Evolutionary conservation across 2,797 vertebrate species (phyloP).

Genomic region (Lagodon rhomboides): DNA sequence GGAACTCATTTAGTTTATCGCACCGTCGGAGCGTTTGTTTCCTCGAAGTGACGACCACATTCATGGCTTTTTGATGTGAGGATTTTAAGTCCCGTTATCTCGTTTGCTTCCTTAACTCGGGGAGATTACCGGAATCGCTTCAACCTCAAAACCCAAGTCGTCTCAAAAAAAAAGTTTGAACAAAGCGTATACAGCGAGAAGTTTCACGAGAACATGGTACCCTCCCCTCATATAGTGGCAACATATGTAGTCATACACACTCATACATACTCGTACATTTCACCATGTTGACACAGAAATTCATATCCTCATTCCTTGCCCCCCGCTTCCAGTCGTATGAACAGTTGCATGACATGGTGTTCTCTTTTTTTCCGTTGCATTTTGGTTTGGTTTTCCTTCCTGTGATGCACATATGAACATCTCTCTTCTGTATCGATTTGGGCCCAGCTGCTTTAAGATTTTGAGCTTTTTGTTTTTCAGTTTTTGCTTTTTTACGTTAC

Average conservation of each 20-base stretch:
- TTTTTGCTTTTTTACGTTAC: conserved; percentile 59
- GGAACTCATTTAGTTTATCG: conserved; percentile 62
- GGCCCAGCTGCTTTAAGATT: conserved; percentile 66
- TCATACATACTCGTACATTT: conserved; percentile 84
- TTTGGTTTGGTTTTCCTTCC: conserved; percentile 69
- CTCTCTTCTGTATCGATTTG: conserved; percentile 75
- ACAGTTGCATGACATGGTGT: conserved; percentile 88
- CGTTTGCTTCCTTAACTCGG: conserved; percentile 48
- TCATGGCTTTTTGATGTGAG: conserved; percentile 54
- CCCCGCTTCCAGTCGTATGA: conserved; percentile 85
- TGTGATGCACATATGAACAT: conserved; percentile 86
- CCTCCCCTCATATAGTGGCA: conserved; percentile 77
- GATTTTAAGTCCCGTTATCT: conserved; percentile 63
- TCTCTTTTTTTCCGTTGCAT: conserved; percentile 71
- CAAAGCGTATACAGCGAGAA: conserved; percentile 42
- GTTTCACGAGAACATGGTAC: conserved; percentile 62
- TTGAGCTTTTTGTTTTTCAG: conserved; percentile 47
- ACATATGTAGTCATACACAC: conserved; percentile 79
- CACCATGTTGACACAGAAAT: conserved; percentile 96
- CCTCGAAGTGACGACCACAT: conserved; percentile 58
- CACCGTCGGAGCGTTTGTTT: conserved; percentile 51
- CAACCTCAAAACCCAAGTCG: conserved; percentile 77
- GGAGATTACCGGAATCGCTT: conserved; percentile 52
- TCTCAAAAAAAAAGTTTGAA: conserved; percentile 68
- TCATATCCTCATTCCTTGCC: conserved; percentile 89